Evolutionary conservation across 2,888 invertebrate species (phyloP).

Genomic region (Yponomeuta plumbellus): DNA sequence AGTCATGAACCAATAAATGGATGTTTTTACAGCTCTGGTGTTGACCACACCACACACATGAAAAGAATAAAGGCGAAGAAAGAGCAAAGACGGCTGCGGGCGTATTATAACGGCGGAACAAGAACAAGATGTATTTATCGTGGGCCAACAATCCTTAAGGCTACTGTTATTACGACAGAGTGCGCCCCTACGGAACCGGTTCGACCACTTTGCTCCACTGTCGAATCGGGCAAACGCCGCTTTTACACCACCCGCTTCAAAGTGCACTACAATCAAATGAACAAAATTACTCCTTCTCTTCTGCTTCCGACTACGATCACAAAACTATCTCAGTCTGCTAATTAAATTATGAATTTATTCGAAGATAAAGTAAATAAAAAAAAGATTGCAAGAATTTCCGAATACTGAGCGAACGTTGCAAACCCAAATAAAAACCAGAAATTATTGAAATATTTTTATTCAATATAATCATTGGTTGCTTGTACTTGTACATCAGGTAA

Average conservation of each 20-base stretch:
- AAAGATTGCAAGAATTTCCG: too few species aligned
- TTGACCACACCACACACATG: background rate
- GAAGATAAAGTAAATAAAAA: too few species aligned
- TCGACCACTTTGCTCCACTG: slow-evolving; percentile 44
- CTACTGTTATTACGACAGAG: slow-evolving; percentile 60
- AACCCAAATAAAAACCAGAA: too few species aligned
- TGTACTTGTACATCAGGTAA: too few species aligned
- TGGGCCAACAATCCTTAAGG: slow-evolving; percentile 60
- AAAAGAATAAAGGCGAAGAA: slow-evolving; percentile 19
- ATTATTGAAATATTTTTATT: too few species aligned
- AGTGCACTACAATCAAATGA: slow-evolving; percentile 23
- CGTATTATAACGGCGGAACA: slow-evolving; percentile 42
- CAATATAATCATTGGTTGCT: too few species aligned
- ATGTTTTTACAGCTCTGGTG: background rate
- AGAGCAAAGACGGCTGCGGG: slow-evolving; percentile 23
- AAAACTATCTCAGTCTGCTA: too few species aligned
- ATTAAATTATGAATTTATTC: background rate
- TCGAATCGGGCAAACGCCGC: slow-evolving; percentile 50
- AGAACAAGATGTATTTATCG: slow-evolving; percentile 58
- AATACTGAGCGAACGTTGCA: too few species aligned
- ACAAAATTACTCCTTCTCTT: slow-evolving; percentile 15
- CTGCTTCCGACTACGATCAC: background rate
- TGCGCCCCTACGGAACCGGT: slow-evolving; percentile 46
- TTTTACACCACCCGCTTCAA: slow-evolving; percentile 2
- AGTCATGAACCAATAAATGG: background rate